Percentiles rank a stretch among this genome's conserved stretches.
These are phyloP conservation scores for Kryptolebias marmoratus DNA, from an alignment of 2,113 vertebrate genomes.

Conservation along the genomic window DNA sequence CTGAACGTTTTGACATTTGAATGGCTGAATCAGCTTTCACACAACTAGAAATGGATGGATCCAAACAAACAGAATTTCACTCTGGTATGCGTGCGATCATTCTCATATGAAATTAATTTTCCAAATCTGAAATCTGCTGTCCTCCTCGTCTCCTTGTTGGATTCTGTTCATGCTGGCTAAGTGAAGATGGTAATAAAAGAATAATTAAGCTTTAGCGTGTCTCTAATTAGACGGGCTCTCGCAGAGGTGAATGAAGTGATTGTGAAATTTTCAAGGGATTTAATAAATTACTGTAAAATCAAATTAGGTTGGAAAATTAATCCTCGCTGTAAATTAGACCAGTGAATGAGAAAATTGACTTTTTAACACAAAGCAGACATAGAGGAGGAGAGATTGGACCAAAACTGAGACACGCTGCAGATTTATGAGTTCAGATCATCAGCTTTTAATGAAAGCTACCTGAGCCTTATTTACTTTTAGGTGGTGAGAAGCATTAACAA, in stretches of 20 bases:
- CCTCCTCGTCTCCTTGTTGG: conserved; percentile 29
- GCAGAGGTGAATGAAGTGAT: conserved; percentile 55
- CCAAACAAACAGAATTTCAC: conserved; percentile 9
- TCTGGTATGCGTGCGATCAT: conserved; percentile 41
- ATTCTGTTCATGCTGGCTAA: conserved; percentile 9
- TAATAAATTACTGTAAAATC: conserved; percentile 63
- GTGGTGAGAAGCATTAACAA: neutral
- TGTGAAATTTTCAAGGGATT: conserved; percentile 42
- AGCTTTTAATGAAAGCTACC: conserved; percentile 5
- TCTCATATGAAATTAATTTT: conserved; percentile 41
- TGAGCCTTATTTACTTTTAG: conserved; percentile 15
- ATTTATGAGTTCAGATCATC: conserved; percentile 26
- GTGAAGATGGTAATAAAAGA: conserved; percentile 55
- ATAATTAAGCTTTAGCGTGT: conserved; percentile 43
- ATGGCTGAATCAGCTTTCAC: too few relatives aligned
- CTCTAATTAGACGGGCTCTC: conserved; percentile 57
- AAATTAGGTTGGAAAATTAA: conserved; percentile 62
- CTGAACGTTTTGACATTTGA: too few relatives aligned
- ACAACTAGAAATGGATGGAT: conserved; percentile 14
- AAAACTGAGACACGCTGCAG: conserved; percentile 1
- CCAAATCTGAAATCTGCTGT: conserved; percentile 28
- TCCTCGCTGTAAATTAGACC: conserved; percentile 52
- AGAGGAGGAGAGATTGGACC: neutral
- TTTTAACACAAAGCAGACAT: conserved; percentile 36
- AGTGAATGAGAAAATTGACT: conserved; percentile 55